phyloP scores from a whole-genome alignment of 2,797 vertebrate species.

The Falco peregrinus region DNA sequence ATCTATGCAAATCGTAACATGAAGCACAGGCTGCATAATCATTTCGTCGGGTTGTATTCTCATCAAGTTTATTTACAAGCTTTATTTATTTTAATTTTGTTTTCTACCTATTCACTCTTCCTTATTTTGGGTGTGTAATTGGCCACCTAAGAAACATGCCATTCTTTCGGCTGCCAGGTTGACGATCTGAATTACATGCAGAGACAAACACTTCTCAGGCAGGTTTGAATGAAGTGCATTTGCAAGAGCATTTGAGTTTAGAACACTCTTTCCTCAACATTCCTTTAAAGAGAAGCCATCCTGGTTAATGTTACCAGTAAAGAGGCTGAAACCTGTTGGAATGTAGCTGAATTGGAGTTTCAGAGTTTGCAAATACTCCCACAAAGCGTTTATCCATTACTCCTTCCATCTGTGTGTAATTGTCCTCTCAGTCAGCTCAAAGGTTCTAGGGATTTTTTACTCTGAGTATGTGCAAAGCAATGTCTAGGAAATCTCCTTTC shows the following conservation, averaged over 20 bases:
- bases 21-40: not conserved
- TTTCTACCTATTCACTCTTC: not conserved
- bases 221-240: not conserved
- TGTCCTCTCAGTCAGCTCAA: not conserved
- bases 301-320: not conserved
- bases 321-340: not conserved
- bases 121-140: slow-evolving; percentile 1
- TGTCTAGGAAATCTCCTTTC: not conserved
- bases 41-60: not conserved
- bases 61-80: not conserved
- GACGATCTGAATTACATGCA: not conserved
- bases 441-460: not conserved
- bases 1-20: not conserved
- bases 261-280: not conserved
- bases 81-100: slow-evolving; percentile 6
- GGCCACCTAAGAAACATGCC: not conserved
- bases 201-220: not conserved
- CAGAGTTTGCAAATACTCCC: not conserved
- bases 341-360: not conserved
- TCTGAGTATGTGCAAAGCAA: not conserved
- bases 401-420: not conserved
- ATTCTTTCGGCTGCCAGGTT: not conserved
- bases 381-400: not conserved
- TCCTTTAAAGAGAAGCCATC: not conserved
- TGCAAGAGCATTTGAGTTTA: not conserved